phyloP scores from a whole-genome alignment of 2,113 vertebrate genomes.

The Ameiurus melas region DNA sequence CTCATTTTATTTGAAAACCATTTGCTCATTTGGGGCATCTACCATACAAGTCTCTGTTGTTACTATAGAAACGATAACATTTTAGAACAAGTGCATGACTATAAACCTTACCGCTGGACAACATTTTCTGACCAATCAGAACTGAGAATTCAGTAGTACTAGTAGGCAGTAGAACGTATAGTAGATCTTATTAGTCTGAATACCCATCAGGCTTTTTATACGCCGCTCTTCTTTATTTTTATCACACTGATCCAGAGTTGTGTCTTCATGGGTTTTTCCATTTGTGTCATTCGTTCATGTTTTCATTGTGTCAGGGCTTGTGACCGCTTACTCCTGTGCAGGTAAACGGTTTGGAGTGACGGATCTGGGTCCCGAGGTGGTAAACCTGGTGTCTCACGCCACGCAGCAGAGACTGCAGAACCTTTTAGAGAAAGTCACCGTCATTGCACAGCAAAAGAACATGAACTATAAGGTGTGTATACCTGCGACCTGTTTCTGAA shows the following conservation, averaged over 20 bases:
- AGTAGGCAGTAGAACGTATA: neutral
- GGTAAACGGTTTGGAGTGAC: slow-evolving; percentile 88
- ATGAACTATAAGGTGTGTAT: slow-evolving; percentile 84
- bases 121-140: neutral
- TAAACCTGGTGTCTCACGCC: slow-evolving; percentile 89
- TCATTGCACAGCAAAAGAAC: slow-evolving; percentile 92
- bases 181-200: neutral
- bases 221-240: neutral
- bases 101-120: neutral
- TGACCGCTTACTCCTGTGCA: slow-evolving; percentile 53
- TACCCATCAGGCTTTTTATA: neutral
- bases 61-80: neutral
- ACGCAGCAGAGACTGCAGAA: slow-evolving; percentile 90
- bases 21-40: neutral
- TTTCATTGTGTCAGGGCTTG: neutral
- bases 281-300: neutral
- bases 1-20: neutral
- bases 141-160: neutral
- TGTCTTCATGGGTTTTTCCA: neutral
- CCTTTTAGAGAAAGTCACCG: slow-evolving; percentile 89
- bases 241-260: neutral
- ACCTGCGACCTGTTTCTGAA: neutral
- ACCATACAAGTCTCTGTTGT: neutral
- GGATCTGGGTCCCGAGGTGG: slow-evolving; percentile 88
- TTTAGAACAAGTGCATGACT: neutral